Evolutionary conservation across 2,888 invertebrate species (phyloP).

Genomic region (Prostheceraeus crozeri): DNA sequence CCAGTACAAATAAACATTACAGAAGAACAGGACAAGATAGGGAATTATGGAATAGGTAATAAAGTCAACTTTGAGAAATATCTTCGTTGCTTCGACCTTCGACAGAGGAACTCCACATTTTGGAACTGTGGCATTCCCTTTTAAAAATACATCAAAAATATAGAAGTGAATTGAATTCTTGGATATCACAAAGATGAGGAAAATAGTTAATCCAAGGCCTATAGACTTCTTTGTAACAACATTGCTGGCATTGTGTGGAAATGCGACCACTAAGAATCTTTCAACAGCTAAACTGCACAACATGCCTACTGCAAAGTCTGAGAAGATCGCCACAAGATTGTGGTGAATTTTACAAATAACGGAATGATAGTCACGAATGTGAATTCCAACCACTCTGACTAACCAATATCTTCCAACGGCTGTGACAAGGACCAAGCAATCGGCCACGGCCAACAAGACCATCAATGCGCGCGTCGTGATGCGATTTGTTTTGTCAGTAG

Average conservation of each 20-base stretch:
- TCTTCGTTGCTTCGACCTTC: no score
- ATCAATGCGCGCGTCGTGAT: constrained; percentile 34
- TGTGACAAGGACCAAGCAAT: constrained; percentile 33
- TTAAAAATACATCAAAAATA: no score
- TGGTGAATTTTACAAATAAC: constrained; percentile 30
- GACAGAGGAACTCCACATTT: no score
- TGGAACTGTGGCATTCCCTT: no score
- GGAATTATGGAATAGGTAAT: constrained; percentile 37
- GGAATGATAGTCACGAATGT: constrained; percentile 9
- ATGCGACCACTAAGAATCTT: constrained; percentile 37
- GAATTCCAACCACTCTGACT: background rate
- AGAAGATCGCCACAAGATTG: constrained; percentile 24
- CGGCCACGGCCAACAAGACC: constrained; percentile 33
- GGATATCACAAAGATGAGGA: no score
- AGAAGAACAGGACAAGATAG: constrained; percentile 37
- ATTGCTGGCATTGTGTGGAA: constrained; percentile 32
- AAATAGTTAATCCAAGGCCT: constrained; percentile 26
- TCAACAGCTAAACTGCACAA: constrained; percentile 37
- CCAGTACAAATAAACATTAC: constrained; percentile 35
- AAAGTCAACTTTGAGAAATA: constrained; percentile 35
- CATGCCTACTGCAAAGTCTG: constrained; percentile 34
- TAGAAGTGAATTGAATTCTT: no score
- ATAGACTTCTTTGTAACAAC: constrained; percentile 18
- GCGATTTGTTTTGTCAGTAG: constrained; percentile 27
- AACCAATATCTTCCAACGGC: constrained; percentile 32